These are phyloP conservation scores for Peribatodes rhomboidaria DNA, from an alignment of 2,888 invertebrate species.

Conservation along the genomic window DNA sequence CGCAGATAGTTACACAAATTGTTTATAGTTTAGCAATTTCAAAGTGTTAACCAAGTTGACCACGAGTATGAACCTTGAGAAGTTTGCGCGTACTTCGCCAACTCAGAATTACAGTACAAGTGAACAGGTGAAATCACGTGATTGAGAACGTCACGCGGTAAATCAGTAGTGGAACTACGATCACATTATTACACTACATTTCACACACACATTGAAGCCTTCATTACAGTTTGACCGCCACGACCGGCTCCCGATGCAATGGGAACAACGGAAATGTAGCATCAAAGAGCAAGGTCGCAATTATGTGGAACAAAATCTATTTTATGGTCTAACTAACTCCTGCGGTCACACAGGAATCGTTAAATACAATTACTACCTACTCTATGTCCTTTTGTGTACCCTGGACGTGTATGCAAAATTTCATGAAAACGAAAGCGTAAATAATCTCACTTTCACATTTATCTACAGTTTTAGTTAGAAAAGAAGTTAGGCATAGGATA, in stretches of 20 bases:
- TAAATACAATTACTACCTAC: no score
- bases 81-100: conserved; percentile 26
- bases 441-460: no score
- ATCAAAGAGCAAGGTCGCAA: not conserved
- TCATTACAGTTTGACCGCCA: not conserved
- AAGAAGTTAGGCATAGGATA: no score
- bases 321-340: no score
- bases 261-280: not conserved
- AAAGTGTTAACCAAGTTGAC: conserved; percentile 42
- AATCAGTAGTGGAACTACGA: conserved; percentile 25
- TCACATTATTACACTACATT: conserved; percentile 3
- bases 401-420: no score
- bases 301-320: no score
- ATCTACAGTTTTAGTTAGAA: no score
- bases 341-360: no score
- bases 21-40: conserved; percentile 38
- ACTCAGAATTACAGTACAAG: conserved; percentile 22
- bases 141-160: conserved; percentile 43
- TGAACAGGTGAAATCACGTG: conserved; percentile 45
- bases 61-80: conserved; percentile 40
- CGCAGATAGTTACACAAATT: conserved; percentile 38
- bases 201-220: not conserved
- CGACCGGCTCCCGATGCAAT: not conserved
- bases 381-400: no score
- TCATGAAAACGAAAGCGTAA: no score